Evolutionary conservation across 2,797 vertebrate genomes (phyloP).

Genomic region (Poeciliopsis paucimaculata): DNA sequence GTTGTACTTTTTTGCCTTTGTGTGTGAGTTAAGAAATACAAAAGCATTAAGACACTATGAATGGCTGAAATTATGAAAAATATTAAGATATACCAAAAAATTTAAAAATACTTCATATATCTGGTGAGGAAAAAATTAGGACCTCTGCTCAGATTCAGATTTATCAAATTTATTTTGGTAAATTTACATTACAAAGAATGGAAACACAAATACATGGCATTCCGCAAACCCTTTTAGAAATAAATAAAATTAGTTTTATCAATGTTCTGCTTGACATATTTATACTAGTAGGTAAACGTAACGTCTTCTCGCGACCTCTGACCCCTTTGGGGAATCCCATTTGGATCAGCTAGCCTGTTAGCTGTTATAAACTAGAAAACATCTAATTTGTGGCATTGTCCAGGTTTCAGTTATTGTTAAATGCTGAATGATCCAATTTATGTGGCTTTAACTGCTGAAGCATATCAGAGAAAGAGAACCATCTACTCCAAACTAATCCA

Average conservation of each 20-base stretch:
- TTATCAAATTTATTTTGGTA: too few relatives aligned
- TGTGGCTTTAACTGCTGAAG: conserved; percentile 2
- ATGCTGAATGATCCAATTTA: neutral
- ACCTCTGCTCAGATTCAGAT: neutral
- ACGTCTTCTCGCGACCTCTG: neutral
- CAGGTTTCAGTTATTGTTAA: neutral
- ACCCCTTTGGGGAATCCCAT: neutral
- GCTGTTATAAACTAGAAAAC: neutral
- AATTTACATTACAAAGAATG: too few relatives aligned
- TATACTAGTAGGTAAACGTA: neutral
- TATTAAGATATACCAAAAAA: neutral
- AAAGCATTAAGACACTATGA: neutral
- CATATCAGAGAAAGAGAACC: neutral
- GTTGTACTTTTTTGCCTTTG: neutral
- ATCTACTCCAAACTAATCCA: conserved; percentile 11
- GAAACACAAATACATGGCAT: too few relatives aligned
- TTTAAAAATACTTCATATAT: neutral
- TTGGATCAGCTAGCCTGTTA: neutral
- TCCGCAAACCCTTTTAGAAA: neutral
- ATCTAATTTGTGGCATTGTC: neutral
- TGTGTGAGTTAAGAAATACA: neutral
- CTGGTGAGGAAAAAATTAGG: neutral
- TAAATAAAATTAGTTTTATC: neutral
- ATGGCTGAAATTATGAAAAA: neutral
- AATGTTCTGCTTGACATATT: neutral